Evolutionary conservation across 2,888 invertebrate genomes (phyloP), one percentile per base, ranked within the genome.

Genomic region (Parnassius smintheus): DNA sequence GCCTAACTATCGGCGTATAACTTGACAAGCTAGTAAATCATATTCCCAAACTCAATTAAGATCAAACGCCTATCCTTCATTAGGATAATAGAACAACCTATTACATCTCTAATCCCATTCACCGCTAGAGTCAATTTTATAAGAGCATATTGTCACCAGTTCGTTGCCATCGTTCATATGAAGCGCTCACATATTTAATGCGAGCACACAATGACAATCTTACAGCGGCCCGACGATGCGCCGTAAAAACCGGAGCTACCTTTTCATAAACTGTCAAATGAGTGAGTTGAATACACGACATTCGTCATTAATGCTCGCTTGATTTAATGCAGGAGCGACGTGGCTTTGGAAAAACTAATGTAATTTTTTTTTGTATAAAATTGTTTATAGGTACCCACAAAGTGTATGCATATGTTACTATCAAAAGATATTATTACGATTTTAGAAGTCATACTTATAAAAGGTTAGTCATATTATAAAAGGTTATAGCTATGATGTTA

Each of bases 51-150:
- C 77, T 75, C 85, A 85, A 86, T 89, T 83, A 59, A 56, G 59
- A 88, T 88, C 83, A 88, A 86, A 85, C 80, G 78, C 72, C 78
- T 81, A 85, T 83, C 77, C 76, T 80, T 83, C 81, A 83, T 77
- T 75, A 65, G 59, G 71, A 83, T 83, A 83, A 83, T 81, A 75
- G 72, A 78, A 73, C 78, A 76, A 72, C 77, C 77, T 73, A 83
- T 83, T 83, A 88, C 86, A 87, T 75, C 74, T 73, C 70, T 87
- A 90, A 88, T 89, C 85, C 88, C 80, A 84, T 89, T 89, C 81
- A 83, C 75, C 8, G 75, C 75, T 78, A 75, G 77, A 86, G 83
- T 88, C 84, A 85, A 88, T 90, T 89, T 88, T 85, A 89, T 85
- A 77, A 75, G 72, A 77, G 73, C 78, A 80, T 70, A 87, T 86